Conservation (phyloP, 2,888 invertebrate species). For the Drosophila meridiana region DNA sequence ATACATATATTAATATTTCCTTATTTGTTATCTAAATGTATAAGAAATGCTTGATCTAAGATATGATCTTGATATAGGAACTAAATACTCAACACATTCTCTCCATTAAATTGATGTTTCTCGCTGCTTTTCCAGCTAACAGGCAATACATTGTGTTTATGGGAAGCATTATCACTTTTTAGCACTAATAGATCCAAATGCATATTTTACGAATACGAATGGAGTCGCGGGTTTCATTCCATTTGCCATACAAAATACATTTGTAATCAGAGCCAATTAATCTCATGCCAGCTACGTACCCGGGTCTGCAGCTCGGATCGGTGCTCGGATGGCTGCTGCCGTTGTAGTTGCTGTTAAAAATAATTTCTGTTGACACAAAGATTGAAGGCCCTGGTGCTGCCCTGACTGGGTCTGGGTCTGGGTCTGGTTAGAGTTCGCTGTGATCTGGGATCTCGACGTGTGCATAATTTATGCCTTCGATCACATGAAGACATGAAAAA, state of each 20-base stretch:
- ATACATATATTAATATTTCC: too few relatives aligned
- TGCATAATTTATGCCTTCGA: conserved; percentile 80
- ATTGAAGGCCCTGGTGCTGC: conserved; percentile 63
- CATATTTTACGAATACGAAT: conserved; percentile 71
- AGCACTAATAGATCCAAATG: conserved; percentile 76
- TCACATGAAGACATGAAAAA: conserved; percentile 80
- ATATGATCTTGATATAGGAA: not conserved
- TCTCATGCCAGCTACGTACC: conserved; percentile 53
- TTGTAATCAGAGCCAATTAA: conserved; percentile 77
- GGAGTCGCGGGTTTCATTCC: conserved; percentile 41
- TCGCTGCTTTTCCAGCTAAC: not conserved
- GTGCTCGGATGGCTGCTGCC: conserved; percentile 25
- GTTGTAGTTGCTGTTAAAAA: conserved; percentile 76
- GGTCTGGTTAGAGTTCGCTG: conserved; percentile 19
- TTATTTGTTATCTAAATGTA: too few relatives aligned
- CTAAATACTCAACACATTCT: not conserved
- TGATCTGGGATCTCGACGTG: conserved; percentile 56
- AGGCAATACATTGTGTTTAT: conserved; percentile 44
- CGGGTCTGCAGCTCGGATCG: conserved; percentile 29
- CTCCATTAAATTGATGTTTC: not conserved
- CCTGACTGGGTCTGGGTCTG: conserved; percentile 1
- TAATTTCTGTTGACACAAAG: conserved; percentile 82
- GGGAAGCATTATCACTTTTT: conserved; percentile 73
- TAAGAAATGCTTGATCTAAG: not conserved
- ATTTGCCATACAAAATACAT: conserved; percentile 66